These are phyloP conservation scores for Triplophysa siluroides DNA, from an alignment of 2,113 vertebrate genomes.

Conservation along the genomic window DNA sequence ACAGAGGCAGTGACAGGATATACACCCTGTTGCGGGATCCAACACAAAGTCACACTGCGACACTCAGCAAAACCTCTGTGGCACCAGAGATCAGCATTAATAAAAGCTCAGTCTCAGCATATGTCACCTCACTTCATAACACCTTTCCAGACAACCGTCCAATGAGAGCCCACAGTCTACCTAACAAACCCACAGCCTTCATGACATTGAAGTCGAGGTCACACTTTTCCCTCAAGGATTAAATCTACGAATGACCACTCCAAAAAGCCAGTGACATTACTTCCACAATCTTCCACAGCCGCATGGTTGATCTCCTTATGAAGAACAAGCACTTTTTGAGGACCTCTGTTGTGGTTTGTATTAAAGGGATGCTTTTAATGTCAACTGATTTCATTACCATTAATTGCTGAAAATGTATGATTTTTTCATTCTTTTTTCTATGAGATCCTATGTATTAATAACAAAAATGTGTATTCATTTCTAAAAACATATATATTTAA, in stretches of 20 bases:
- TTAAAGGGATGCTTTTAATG: no score
- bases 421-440: no score
- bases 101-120: constrained; percentile 70
- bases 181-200: background rate
- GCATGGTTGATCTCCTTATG: background rate
- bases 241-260: constrained; percentile 2
- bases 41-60: constrained; percentile 34
- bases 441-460: no score
- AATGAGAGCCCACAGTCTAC: constrained; percentile 29
- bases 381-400: no score
- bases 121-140: constrained; percentile 71
- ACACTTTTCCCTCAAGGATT: constrained; percentile 22
- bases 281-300: background rate
- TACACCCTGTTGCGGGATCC: constrained; percentile 34
- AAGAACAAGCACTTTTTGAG: no score
- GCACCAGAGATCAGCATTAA: constrained; percentile 72
- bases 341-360: no score
- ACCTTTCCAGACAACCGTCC: constrained; percentile 71
- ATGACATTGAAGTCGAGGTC: constrained; percentile 25
- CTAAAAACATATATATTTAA: no score
- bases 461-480: no score
- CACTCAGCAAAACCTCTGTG: constrained; percentile 64
- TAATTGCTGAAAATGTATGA: no score
- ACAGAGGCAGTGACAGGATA: background rate
- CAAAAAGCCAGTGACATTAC: constrained; percentile 3